phyloP scores from a whole-genome alignment of 1,140 invertebrate species.

The Acyrthosiphon pisum region DNA sequence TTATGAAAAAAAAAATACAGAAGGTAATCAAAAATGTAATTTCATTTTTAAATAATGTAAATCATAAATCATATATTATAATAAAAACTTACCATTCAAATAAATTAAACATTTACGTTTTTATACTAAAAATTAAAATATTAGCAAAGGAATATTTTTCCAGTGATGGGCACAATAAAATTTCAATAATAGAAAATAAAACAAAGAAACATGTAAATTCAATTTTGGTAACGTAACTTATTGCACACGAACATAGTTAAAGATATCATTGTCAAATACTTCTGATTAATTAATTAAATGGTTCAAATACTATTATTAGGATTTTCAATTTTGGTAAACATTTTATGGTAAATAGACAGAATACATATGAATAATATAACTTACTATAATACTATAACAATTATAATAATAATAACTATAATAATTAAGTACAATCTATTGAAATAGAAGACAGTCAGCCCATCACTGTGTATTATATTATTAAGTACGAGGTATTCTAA shows the following conservation, averaged over 20 bases:
- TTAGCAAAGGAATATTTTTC: conserved; percentile 22
- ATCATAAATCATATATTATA: conserved; percentile 18
- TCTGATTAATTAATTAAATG: conserved; percentile 26
- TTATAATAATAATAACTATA: conserved; percentile 11
- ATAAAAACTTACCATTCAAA: conserved; percentile 31
- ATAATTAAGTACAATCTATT: conserved; percentile 43
- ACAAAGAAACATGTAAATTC: conserved; percentile 25
- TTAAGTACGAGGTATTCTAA: conserved; percentile 45
- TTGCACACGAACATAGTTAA: conserved; percentile 45
- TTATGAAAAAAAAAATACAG: conserved; percentile 33
- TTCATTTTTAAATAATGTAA: conserved; percentile 25
- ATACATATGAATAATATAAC: conserved; percentile 23
- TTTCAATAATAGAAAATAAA: conserved; percentile 39
- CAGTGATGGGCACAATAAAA: conserved; percentile 55
- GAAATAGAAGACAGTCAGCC: conserved; percentile 35
- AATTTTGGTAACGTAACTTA: conserved; percentile 55
- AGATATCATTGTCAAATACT: conserved; percentile 9
- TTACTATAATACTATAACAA: too few species aligned
- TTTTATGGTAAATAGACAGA: neutral
- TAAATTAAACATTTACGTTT: neutral
- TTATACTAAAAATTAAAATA: conserved; percentile 24
- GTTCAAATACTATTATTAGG: neutral
- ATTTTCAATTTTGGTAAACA: conserved; percentile 41
- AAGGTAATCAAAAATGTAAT: conserved; percentile 16
- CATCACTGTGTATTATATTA: conserved; percentile 52